Evolutionary conservation across 2,113 vertebrate species (phyloP), one percentile per base, ranked within the genome.

Genomic region (Dromiciops gliroides): DNA sequence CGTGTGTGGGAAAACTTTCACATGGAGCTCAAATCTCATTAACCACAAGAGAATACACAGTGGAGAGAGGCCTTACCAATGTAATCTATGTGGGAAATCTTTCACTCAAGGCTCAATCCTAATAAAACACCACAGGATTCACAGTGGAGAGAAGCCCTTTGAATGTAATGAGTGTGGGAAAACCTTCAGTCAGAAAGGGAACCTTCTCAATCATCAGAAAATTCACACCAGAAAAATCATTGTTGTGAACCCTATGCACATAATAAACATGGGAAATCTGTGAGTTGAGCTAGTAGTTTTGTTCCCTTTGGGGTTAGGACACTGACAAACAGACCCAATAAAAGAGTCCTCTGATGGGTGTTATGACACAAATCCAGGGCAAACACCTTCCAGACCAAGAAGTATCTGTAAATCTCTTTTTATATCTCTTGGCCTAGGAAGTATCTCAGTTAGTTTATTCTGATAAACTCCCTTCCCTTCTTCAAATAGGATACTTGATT

Each of bases 11-110:
- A 95, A 89, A 50, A 24, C 44, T 12, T 95, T 96, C 2, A n/a
- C 51, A 25, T 28, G 60, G 60, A 95, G 93, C 25, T 91, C 89
- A 47, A n/a, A 95, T 37, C 94, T 97, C 28, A 56, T 47, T 91
- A 92, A 96, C 19, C 97, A 97, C 48, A 92, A 94, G 90, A 94
- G 92, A 52, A 95, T 92, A 52, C 97, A 97, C 56, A 96, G 95
- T 50, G 95, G 95, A 11, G 97, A 96, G 48, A 95, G 95, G 88
- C 97, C 97, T 7, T 96, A 94, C 53, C 26, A 28, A 12, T 97
- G 95, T 60, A 49, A 23, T 37, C 95, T 96, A 25, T 97, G 96
- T 94, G 96, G 97, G 50, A 97, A 97, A 53, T 75, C 93, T 51
- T 97, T 97, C 91, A 94, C 90, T 10, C 91, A 91, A 48, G 90